A percentile compares a stretch with the other conserved stretches of the same genome.
phyloP scores from a whole-genome alignment of 2,113 vertebrate genomes.

The Phycodurus eques region DNA sequence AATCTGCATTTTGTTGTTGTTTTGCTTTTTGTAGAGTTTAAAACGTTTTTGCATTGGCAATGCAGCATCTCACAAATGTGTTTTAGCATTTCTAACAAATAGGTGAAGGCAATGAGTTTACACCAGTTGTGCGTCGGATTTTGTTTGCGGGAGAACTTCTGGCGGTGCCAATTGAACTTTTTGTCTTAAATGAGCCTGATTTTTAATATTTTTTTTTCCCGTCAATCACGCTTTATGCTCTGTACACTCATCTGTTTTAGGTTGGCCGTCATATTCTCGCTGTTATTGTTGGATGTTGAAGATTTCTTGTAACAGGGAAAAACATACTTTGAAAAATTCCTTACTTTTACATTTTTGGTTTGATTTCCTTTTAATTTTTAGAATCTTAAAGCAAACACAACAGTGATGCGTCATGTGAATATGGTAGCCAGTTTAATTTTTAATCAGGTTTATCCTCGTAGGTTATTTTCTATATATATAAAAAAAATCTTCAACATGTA shows the following conservation, averaged over 20 bases:
- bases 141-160: background rate
- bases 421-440: conserved; percentile 62
- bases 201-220: background rate
- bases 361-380: conserved; percentile 42
- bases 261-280: conserved; percentile 42
- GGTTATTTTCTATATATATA: conserved; percentile 73
- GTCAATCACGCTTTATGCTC: background rate
- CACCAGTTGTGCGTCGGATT: background rate
- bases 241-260: conserved; percentile 41
- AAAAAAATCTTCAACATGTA: conserved; percentile 65
- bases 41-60: conserved; percentile 26
- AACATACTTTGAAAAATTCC: conserved; percentile 17
- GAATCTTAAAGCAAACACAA: conserved; percentile 41
- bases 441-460: conserved; percentile 25
- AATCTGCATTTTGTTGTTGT: background rate
- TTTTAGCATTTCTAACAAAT: conserved; percentile 66
- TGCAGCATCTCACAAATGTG: conserved; percentile 63
- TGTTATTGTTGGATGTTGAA: conserved; percentile 46
- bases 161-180: conserved; percentile 6
- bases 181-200: conserved; percentile 6
- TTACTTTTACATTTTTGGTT: conserved; percentile 2
- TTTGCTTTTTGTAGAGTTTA: conserved; percentile 1
- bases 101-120: background rate
- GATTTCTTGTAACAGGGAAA: conserved; percentile 8
- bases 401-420: conserved; percentile 70